Conservation (phyloP, 2,113 vertebrate genomes). For the Equus przewalskii region DNA sequence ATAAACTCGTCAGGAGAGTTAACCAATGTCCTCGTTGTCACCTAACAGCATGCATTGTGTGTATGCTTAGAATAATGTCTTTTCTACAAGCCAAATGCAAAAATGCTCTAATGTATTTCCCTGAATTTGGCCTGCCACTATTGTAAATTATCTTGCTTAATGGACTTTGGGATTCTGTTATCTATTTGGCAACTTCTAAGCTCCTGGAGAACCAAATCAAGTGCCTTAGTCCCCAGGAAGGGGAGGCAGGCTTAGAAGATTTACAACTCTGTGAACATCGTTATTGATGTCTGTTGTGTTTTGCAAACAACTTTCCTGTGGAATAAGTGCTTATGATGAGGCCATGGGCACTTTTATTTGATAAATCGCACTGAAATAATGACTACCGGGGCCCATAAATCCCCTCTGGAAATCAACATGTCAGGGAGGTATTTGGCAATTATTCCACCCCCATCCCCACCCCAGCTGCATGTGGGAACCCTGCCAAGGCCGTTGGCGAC, state of each 20-base stretch:
- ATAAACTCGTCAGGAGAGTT: slow-evolving; percentile 49
- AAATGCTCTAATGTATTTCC: slow-evolving; percentile 81
- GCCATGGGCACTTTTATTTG: background rate
- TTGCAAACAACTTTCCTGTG: slow-evolving; percentile 60
- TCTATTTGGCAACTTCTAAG: slow-evolving; percentile 83
- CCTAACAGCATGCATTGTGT: slow-evolving; percentile 52
- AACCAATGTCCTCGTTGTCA: slow-evolving; percentile 63
- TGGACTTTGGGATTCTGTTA: slow-evolving; percentile 84
- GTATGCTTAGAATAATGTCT: slow-evolving; percentile 82
- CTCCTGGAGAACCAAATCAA: slow-evolving; percentile 66
- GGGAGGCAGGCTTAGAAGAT: background rate
- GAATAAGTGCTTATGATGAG: slow-evolving; percentile 36
- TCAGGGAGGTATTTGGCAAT: background rate
- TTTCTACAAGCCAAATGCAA: slow-evolving; percentile 66
- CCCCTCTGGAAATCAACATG: background rate
- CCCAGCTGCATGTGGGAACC: background rate
- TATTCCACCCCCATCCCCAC: background rate
- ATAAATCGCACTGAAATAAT: slow-evolving; percentile 52
- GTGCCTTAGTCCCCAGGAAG: slow-evolving; percentile 69
- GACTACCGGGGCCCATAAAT: slow-evolving; percentile 25
- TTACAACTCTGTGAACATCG: background rate
- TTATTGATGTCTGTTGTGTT: slow-evolving; percentile 66
- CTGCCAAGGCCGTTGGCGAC: background rate
- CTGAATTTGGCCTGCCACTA: slow-evolving; percentile 78
- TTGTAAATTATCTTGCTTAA: slow-evolving; percentile 86